These are phyloP conservation scores for Phymastichus coffea DNA, from an alignment of 1,140 invertebrate species.

Conservation along the genomic window DNA sequence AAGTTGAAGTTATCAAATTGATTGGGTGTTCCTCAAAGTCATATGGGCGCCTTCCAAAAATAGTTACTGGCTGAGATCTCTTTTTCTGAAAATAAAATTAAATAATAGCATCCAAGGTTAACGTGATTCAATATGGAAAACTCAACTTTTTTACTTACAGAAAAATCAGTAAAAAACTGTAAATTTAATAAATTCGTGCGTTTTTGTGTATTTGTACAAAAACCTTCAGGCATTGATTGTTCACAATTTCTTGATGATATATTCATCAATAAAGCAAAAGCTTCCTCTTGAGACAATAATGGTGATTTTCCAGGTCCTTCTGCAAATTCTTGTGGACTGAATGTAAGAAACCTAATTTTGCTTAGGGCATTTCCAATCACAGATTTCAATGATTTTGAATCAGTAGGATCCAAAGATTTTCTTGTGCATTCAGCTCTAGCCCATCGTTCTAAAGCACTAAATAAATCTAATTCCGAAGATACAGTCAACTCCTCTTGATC, in stretches of 20 bases:
- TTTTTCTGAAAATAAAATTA: constrained; percentile 17
- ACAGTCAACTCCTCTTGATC: constrained; percentile 72
- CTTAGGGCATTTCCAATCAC: constrained; percentile 62
- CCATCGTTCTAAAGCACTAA: constrained; percentile 72
- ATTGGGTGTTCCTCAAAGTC: constrained; percentile 21
- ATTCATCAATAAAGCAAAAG: constrained; percentile 78
- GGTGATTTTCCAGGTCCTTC: constrained; percentile 72
- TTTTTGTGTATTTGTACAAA: constrained; percentile 57
- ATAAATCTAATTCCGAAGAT: constrained; percentile 73
- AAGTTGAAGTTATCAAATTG: constrained; percentile 21
- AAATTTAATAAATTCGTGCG: constrained; percentile 29
- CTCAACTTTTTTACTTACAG: constrained; percentile 4
- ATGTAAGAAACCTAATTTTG: constrained; percentile 73
- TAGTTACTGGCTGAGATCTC: constrained; percentile 8
- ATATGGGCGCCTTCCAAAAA: constrained; percentile 17
- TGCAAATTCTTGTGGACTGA: constrained; percentile 78
- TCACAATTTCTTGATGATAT: constrained; percentile 67
- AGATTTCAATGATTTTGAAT: constrained; percentile 46
- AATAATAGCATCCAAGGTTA: background rate
- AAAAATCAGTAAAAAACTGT: constrained; percentile 14
- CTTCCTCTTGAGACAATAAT: constrained; percentile 71
- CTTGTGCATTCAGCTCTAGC: constrained; percentile 53
- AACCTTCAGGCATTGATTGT: constrained; percentile 69
- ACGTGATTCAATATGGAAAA: background rate
- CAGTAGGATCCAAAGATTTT: constrained; percentile 43